phyloP scores from a whole-genome alignment of 2,113 vertebrate genomes.

The Philantomba maxwellii region DNA sequence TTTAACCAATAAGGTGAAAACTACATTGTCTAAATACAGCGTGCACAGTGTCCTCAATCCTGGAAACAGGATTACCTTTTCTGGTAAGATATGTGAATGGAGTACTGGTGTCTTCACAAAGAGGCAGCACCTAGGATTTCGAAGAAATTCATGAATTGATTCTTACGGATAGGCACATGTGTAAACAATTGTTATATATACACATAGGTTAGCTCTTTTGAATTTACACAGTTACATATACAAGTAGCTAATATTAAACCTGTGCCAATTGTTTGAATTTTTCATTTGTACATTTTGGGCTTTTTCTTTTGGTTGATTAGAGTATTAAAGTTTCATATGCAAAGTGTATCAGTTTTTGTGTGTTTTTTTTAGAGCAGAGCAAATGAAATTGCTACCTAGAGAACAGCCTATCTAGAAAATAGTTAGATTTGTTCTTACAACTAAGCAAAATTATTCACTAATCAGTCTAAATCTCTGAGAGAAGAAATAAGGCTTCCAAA shows the following conservation, averaged over 20 bases:
- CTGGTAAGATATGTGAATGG: slow-evolving; percentile 82
- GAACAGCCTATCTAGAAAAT: background rate
- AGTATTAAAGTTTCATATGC: slow-evolving; percentile 81
- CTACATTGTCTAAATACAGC: slow-evolving; percentile 72
- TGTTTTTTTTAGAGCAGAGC: background rate
- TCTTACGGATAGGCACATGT: slow-evolving; percentile 81
- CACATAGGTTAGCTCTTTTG: slow-evolving; percentile 79
- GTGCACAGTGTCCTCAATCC: slow-evolving; percentile 68
- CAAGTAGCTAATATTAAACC: slow-evolving; percentile 76
- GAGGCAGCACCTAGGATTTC: slow-evolving; percentile 77
- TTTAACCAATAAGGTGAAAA: slow-evolving; percentile 42
- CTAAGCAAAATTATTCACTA: background rate
- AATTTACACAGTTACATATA: slow-evolving; percentile 85
- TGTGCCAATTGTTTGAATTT: slow-evolving; percentile 76
- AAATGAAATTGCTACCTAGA: background rate
- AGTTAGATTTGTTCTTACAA: background rate
- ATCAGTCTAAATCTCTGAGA: background rate
- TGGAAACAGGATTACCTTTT: slow-evolving; percentile 67
- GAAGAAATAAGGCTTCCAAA: background rate
- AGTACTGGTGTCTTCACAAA: slow-evolving; percentile 77
- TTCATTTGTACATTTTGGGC: slow-evolving; percentile 78
- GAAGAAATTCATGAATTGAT: slow-evolving; percentile 80
- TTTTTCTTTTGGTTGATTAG: slow-evolving; percentile 74
- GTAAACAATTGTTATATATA: slow-evolving; percentile 83
- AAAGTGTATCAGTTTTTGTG: slow-evolving; percentile 51